These are phyloP conservation scores for Chironomus riparius DNA, from an alignment of 2,888 invertebrate genomes.

Conservation along the genomic window DNA sequence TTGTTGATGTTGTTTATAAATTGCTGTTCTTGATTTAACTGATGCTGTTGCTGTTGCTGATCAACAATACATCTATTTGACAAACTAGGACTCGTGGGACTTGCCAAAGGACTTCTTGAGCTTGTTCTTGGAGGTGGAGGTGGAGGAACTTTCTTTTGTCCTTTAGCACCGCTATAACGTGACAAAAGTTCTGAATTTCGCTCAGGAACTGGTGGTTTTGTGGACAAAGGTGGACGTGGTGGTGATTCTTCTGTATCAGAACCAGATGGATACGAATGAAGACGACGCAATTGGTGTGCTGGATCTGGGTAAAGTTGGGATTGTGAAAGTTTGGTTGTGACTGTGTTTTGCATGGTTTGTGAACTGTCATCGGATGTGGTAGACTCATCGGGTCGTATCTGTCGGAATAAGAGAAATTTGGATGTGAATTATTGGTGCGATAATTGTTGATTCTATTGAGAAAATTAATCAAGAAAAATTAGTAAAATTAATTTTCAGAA, in stretches of 20 bases:
- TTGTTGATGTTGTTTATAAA: slow-evolving; percentile 34
- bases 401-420: slow-evolving; percentile 11
- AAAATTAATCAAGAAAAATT: too few species aligned
- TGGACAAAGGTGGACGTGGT: slow-evolving; percentile 47
- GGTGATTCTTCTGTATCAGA: slow-evolving; percentile 68
- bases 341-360: slow-evolving; percentile 41
- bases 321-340: slow-evolving; percentile 43
- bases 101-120: slow-evolving; percentile 77
- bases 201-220: slow-evolving; percentile 75
- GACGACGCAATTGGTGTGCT: slow-evolving; percentile 57
- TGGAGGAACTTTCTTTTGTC: slow-evolving; percentile 68
- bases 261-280: slow-evolving; percentile 79
- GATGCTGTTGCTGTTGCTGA: slow-evolving; percentile 41
- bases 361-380: slow-evolving; percentile 43
- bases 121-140: slow-evolving; percentile 79
- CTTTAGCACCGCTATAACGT: slow-evolving; percentile 50
- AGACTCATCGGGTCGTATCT: slow-evolving; percentile 42
- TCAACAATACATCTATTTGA: slow-evolving; percentile 48
- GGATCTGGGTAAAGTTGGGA: slow-evolving; percentile 37
- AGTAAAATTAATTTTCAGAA: background rate
- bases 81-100: slow-evolving; percentile 65
- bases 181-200: slow-evolving; percentile 68
- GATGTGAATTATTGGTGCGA: background rate
- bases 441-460: background rate
- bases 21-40: slow-evolving; percentile 32